phyloP scores from a whole-genome alignment of 2,888 invertebrate species.

The Netelia virgata region DNA sequence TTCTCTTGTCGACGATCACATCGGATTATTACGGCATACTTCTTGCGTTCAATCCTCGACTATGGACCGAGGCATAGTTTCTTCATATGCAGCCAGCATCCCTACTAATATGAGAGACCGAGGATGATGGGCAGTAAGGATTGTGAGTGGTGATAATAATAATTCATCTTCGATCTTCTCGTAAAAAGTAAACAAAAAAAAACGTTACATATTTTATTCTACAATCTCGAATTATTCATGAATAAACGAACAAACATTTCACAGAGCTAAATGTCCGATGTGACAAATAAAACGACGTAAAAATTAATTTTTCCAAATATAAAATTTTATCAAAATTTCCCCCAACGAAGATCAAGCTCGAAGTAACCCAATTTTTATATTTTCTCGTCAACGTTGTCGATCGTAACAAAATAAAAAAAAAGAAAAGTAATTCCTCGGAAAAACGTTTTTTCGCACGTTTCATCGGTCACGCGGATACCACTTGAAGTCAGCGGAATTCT shows the following conservation, averaged over 20 bases:
- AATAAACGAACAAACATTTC: not conserved
- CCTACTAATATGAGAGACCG: conserved; percentile 7
- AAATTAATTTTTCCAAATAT: not conserved
- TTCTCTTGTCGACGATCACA: conserved; percentile 51
- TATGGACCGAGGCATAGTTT: conserved; percentile 38
- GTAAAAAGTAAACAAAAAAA: not conserved
- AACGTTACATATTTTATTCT: not conserved
- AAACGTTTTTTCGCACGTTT: too few species aligned
- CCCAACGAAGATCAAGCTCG: too few species aligned
- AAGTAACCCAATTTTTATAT: too few species aligned
- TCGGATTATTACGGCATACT: conserved; percentile 61
- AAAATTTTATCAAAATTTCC: conserved; percentile 1
- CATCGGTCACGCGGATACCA: too few species aligned
- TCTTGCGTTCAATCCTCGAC: conserved; percentile 28
- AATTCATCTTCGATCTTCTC: conserved; percentile 44
- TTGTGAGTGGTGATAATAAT: conserved; percentile 19
- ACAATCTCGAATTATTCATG: not conserved
- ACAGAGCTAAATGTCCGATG: too few species aligned
- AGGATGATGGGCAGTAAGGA: not conserved
- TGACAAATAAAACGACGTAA: too few species aligned
- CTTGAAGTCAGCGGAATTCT: too few species aligned
- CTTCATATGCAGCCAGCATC: conserved; percentile 6
- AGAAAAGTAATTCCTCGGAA: too few species aligned
- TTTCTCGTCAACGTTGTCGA: too few species aligned
- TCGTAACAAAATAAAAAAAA: too few species aligned